Percentiles rank a stretch among this genome's conserved stretches.
phyloP scores from a whole-genome alignment of 2,797 vertebrate species.

The Peromyscus attwateri region DNA sequence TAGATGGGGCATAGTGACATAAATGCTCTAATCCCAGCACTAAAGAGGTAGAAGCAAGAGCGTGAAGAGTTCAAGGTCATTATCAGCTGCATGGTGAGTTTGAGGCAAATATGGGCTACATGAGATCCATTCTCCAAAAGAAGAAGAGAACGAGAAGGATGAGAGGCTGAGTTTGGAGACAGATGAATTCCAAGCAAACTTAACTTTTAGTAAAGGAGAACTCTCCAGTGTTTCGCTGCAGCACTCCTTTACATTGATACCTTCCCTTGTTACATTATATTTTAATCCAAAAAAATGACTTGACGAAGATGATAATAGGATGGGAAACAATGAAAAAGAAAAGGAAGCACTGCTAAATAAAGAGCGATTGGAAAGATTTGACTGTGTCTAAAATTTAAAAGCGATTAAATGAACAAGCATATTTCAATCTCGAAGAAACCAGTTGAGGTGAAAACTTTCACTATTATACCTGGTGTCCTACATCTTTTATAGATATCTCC shows the following conservation, averaged over 20 bases:
- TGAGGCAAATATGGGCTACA: background rate
- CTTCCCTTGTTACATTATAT: background rate
- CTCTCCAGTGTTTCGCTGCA: background rate
- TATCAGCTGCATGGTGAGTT: background rate
- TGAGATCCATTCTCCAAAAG: background rate
- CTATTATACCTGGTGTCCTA: background rate
- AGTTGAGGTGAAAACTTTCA: background rate
- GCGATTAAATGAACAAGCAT: background rate
- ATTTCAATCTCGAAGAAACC: constrained; percentile 2
- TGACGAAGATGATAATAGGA: background rate
- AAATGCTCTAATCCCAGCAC: background rate
- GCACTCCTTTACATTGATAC: background rate
- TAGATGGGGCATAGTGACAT: background rate
- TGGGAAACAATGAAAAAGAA: background rate
- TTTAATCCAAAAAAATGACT: background rate
- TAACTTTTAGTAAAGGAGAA: background rate
- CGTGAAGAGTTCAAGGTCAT: background rate
- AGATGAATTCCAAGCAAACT: background rate
- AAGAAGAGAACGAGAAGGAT: background rate
- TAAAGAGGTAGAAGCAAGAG: background rate
- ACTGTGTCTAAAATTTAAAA: background rate
- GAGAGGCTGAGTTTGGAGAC: background rate
- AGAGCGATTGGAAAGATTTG: background rate
- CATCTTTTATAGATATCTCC: background rate
- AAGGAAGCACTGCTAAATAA: background rate